These are phyloP conservation scores for Hyposoter dolosus DNA, from an alignment of 2,888 invertebrate species.

Conservation along the genomic window DNA sequence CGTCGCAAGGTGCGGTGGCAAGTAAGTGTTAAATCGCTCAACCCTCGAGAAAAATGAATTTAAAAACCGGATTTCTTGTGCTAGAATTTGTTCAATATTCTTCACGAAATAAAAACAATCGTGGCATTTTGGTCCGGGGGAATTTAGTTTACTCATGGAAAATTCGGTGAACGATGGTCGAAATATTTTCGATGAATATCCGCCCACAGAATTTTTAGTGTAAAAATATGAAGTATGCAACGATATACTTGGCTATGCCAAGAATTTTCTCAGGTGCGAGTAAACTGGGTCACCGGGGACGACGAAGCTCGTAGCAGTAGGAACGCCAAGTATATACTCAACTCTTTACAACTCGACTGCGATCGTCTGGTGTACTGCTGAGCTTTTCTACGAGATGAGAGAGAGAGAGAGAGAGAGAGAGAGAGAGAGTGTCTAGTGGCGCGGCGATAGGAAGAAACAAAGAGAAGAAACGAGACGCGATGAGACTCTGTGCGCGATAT, in stretches of 20 bases:
- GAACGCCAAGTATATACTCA: slow-evolving; percentile 33
- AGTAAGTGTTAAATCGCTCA: neutral
- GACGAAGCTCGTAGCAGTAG: slow-evolving; percentile 23
- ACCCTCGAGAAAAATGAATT: neutral
- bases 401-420: neutral
- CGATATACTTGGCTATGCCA: slow-evolving; percentile 48
- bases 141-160: neutral
- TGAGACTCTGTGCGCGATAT: slow-evolving; percentile 45
- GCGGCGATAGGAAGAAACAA: slow-evolving; percentile 55
- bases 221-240: slow-evolving; percentile 23
- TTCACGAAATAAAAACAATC: neutral
- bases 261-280: slow-evolving; percentile 62
- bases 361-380: slow-evolving; percentile 14
- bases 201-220: neutral
- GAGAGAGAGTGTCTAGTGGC: slow-evolving; percentile 31
- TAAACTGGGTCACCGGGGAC: slow-evolving; percentile 57
- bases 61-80: neutral
- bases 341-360: slow-evolving; percentile 43
- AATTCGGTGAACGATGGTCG: neutral
- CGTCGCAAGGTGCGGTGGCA: too few relatives aligned
- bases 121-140: neutral
- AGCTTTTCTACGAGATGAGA: slow-evolving; percentile 16
- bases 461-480: slow-evolving; percentile 55
- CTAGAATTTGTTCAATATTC: neutral
- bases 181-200: slow-evolving; percentile 15